These are phyloP conservation scores for Aphis gossypii DNA, from an alignment of 1,140 invertebrate genomes.

Conservation along the genomic window DNA sequence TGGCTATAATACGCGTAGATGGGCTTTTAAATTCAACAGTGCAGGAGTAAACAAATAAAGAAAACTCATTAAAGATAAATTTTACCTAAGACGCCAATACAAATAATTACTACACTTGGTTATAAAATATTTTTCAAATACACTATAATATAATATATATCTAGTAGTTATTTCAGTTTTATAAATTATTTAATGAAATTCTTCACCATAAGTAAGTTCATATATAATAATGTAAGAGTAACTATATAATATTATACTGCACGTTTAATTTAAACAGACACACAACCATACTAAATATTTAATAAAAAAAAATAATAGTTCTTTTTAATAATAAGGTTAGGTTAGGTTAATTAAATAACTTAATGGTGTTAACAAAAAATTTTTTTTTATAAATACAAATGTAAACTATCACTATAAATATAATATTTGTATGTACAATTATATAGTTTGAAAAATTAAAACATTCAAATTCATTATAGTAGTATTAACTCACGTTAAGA, in stretches of 20 bases:
- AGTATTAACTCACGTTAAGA: not conserved
- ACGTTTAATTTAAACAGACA: not conserved
- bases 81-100: not conserved
- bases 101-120: not conserved
- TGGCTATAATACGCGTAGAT: not conserved
- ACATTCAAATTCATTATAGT: too few relatives aligned
- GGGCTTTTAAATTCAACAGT: not conserved
- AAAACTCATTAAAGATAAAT: not conserved
- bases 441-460: too few relatives aligned
- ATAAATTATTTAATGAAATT: conserved; percentile 5
- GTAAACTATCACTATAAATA: too few relatives aligned
- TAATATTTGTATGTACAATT: too few relatives aligned
- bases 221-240: not conserved
- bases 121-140: not conserved
- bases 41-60: not conserved
- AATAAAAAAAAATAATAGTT: too few relatives aligned
- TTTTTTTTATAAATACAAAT: too few relatives aligned
- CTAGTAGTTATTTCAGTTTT: not conserved
- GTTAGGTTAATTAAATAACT: too few relatives aligned
- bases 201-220: not conserved
- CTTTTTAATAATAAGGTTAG: too few relatives aligned
- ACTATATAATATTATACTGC: not conserved
- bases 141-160: too few relatives aligned
- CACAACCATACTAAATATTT: not conserved
- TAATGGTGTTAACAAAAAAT: too few relatives aligned